These are phyloP conservation scores for Hemibagrus guttatus DNA, from an alignment of 2,797 vertebrate species.

Conservation along the genomic window DNA sequence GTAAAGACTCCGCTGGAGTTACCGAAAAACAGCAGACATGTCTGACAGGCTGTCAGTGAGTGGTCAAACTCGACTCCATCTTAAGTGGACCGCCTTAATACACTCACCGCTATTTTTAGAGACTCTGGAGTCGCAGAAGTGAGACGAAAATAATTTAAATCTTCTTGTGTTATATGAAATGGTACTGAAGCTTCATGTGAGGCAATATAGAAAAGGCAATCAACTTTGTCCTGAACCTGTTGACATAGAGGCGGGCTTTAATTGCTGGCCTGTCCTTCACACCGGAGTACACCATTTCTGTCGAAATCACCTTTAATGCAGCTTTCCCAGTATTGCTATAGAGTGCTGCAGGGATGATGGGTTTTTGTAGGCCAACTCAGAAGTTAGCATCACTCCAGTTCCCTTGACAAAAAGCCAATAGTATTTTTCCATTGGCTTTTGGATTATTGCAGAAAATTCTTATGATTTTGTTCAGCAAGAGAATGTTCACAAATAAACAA, in stretches of 20 bases:
- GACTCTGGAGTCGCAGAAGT: conserved; percentile 60
- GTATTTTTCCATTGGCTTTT: no score
- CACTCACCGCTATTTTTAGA: conserved; percentile 60
- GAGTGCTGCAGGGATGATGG: no score
- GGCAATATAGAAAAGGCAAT: conserved; percentile 54
- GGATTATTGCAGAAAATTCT: no score
- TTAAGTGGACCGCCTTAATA: conserved; percentile 64
- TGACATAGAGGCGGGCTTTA: conserved; percentile 53
- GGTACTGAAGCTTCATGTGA: conserved; percentile 52
- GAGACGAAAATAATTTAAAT: conserved; percentile 54
- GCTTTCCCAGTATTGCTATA: conserved; percentile 26
- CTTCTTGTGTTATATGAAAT: conserved; percentile 64
- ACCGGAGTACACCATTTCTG: conserved; percentile 44
- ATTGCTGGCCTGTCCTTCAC: conserved; percentile 62
- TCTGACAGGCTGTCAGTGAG: conserved; percentile 76
- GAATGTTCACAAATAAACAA: no score
- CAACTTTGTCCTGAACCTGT: conserved; percentile 56
- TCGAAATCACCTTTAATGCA: conserved; percentile 59
- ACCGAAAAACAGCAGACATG: conserved; percentile 65
- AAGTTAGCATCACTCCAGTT: no score
- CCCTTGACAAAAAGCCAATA: no score
- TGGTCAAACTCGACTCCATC: conserved; percentile 63
- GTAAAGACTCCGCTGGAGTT: conserved; percentile 59
- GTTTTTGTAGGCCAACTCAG: no score
- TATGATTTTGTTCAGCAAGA: no score